Evolutionary conservation across 2,797 vertebrate species (phyloP).

Genomic region (Chromobotia macracanthus): DNA sequence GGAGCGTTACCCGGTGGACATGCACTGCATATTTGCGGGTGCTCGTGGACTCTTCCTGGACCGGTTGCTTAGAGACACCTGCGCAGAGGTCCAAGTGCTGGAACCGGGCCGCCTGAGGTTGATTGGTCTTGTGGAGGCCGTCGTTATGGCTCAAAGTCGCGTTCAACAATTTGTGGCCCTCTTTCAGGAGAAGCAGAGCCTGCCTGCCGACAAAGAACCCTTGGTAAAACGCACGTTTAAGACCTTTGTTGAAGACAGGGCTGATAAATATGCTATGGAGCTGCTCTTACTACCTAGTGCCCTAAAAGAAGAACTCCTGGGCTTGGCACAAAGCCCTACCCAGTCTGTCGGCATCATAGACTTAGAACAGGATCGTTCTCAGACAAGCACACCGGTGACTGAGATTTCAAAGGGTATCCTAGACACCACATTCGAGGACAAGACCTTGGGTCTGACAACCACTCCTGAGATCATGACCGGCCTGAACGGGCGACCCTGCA

Average conservation of each 20-base stretch:
- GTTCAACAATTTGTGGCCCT: conserved; percentile 93
- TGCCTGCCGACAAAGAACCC: conserved; percentile 82
- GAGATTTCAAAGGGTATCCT: conserved; percentile 91
- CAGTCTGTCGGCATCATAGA: conserved; percentile 57
- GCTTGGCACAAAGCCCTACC: conserved; percentile 79
- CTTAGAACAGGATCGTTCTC: conserved; percentile 80
- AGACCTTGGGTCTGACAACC: conserved; percentile 27
- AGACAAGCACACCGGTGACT: conserved; percentile 88
- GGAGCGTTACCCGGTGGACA: conserved; percentile 91
- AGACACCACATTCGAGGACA: conserved; percentile 85
- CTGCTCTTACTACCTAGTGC: conserved; percentile 91
- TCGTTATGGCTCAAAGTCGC: conserved; percentile 94
- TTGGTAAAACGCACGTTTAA: conserved; percentile 90
- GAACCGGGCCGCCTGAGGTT: conserved; percentile 86
- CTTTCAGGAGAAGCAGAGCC: conserved; percentile 85
- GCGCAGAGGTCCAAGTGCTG: conserved; percentile 86
- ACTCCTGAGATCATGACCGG: conserved; percentile 41
- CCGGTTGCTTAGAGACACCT: conserved; percentile 89
- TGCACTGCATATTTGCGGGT: conserved; percentile 96
- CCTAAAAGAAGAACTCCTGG: conserved; percentile 90
- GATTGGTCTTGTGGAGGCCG: conserved; percentile 85
- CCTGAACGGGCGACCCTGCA: conserved; percentile 82
- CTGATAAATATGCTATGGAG: conserved; percentile 96
- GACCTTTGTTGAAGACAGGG: conserved; percentile 91
- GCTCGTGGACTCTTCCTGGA: conserved; percentile 89